Base-by-base conservation (phyloP, 2,797 vertebrate genomes). In the Malurus splendens region DNA sequence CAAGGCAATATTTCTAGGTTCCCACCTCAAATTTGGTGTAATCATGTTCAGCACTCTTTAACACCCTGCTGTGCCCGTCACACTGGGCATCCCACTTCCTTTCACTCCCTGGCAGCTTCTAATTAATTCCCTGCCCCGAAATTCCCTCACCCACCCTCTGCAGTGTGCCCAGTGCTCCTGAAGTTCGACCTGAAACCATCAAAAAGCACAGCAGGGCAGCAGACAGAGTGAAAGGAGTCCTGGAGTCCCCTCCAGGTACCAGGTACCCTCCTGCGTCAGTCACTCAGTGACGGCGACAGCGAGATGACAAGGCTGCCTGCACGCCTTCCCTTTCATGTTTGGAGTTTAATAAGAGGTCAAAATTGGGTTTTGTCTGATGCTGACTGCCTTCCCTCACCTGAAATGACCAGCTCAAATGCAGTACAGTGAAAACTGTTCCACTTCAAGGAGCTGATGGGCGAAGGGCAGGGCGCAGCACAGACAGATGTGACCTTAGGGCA, bases 301-400 rank as follows among this genome's bases (percentile, higher is more conserved):
- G 64, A 79, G 72, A 78, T 72, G 87, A 77, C 72, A 91, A 84
- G 64, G 62, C 3, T 72, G 86, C 44, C 86, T 80, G 83, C 67
- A 72, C 67, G 60, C 76, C 83, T 75, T 72, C n/a, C 66, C 71
- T 92, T 77, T 86, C 4, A 20, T 52, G 38, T 82, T 86, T 77
- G 59, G 47, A 87, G 75, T 82, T 83, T 91, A 92, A 92, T 78
- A 92, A 45, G 73, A 92, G 44, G 59, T 10, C 86, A 88, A 92
- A 91, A 91, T 78, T 83, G 76, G n/a, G 86, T 94, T 92, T 67
- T 89, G 44, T 51, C n/a, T 93, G 47, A 76, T 65, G 66, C 36
- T 90, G 89, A 9, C n/a, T 74, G 87, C 85, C 61, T 83, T 57
- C 65, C 51, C 56, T 89, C 82, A 67, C 77, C 52, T 83, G 62